Base-by-base conservation (phyloP, 2,113 vertebrate genomes). In the Bambusicola thoracicus region DNA sequence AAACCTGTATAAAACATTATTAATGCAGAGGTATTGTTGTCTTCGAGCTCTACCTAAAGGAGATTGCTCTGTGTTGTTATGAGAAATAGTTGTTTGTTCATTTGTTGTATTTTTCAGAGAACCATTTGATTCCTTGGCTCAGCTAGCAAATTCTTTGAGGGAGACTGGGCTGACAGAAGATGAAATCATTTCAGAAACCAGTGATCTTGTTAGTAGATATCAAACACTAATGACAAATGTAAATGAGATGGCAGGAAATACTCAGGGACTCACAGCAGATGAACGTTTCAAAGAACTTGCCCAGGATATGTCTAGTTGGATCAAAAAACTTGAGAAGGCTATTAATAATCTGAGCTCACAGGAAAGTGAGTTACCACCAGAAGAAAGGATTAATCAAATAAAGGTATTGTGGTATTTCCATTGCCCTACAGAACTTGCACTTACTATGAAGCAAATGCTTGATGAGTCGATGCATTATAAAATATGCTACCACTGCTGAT, bases 321-420 rank as follows among this genome's bases (percentile, higher is more conserved):
- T 98, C 91, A 95, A 85, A 74, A 97, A 92, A 29, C 97, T 98
- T 3, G 93, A 98, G 87, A 96, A 97, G 24, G 95, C 96, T 25
- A 73, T 98, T 48, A 94, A 89, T 92, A 92, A 94, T 81, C 61
- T 97, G 91, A 97, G 79, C 55, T 97, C 95, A 67, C 91, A 90
- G 27, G 97, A 93, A 96, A 95, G 63, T 55, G 83, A 96, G 78
- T 94, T 97, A 91, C 70, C 97, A 5, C 86, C 97, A 41, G 95
- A 96, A 0, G 61, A 98, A 94, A 96, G 94, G 86, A 96, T 97
- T 78, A 80, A 90, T 87, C 97, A 95, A 75, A 95, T 98, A 91
- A 97, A 98, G 98, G 98, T 98, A 98, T 44, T 44, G 66, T 85
- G 22, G 48, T 59, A 68, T 11, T 58, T 29, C 13, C 67, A 81